phyloP scores from a whole-genome alignment of 1,140 invertebrate genomes.

The Brachionus koreanus region DNA sequence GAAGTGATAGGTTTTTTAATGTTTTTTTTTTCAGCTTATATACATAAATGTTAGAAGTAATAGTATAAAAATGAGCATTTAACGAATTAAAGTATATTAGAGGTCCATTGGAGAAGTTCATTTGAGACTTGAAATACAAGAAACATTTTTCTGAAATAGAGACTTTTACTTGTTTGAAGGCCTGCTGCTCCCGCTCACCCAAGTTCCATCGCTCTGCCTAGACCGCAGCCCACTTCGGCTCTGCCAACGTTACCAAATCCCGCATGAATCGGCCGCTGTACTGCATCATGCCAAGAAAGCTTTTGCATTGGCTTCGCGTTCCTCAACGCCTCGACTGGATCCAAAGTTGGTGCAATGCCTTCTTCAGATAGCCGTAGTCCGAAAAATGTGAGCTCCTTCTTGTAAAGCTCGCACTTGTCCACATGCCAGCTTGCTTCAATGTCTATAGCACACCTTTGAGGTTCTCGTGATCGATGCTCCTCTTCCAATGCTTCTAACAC shows the following conservation, averaged over 20 bases:
- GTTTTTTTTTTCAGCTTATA: no score
- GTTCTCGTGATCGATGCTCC: slow-evolving; percentile 47
- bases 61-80: no score
- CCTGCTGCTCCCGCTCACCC: slow-evolving; percentile 44
- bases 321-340: slow-evolving; percentile 39
- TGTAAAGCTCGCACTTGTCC: slow-evolving; percentile 53
- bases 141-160: neutral
- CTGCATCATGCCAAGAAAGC: slow-evolving; percentile 12
- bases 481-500: slow-evolving; percentile 46
- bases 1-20: no score
- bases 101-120: no score
- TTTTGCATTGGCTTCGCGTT: slow-evolving; percentile 30
- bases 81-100: no score
- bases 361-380: slow-evolving; percentile 49
- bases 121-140: no score
- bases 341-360: slow-evolving; percentile 45
- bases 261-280: neutral
- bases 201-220: slow-evolving; percentile 47
- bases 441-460: slow-evolving; percentile 46
- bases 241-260: neutral
- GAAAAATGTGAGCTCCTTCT: slow-evolving; percentile 50
- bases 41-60: no score
- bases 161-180: slow-evolving; percentile 20
- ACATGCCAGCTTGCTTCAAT: slow-evolving; percentile 48
- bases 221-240: slow-evolving; percentile 48